Conservation (phyloP, 35 echinoderm and acorn worm species). For the Eucidaris tribuloides region DNA sequence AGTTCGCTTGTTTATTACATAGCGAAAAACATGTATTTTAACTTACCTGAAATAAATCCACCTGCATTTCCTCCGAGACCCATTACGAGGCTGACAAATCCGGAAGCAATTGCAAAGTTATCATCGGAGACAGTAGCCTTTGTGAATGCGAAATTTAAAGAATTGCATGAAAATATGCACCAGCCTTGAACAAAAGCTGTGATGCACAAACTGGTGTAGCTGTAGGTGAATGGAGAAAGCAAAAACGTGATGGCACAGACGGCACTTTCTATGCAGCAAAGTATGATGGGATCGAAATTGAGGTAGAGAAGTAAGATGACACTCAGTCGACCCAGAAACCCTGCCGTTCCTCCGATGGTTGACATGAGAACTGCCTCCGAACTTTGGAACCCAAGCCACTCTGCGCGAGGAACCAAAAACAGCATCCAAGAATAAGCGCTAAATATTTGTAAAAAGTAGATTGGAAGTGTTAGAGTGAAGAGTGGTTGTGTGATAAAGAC, state of each 20-base stretch:
- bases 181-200: background rate
- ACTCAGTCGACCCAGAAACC: background rate
- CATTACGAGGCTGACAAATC: background rate
- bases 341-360: background rate
- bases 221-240: background rate
- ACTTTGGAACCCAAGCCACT: background rate
- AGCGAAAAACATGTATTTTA: no score
- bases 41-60: conserved; percentile 1
- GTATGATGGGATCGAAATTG: background rate
- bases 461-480: background rate
- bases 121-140: background rate
- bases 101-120: background rate
- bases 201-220: background rate
- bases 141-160: background rate
- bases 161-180: background rate
- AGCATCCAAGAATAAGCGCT: background rate
- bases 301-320: background rate
- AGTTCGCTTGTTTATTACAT: no score
- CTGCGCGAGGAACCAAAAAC: background rate
- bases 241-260: background rate
- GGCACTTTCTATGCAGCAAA: background rate
- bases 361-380: background rate
- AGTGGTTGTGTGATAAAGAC: background rate
- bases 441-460: background rate
- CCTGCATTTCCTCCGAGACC: background rate